Conservation (phyloP, 2,113 vertebrate genomes). For the Notiomystis cincta region DNA sequence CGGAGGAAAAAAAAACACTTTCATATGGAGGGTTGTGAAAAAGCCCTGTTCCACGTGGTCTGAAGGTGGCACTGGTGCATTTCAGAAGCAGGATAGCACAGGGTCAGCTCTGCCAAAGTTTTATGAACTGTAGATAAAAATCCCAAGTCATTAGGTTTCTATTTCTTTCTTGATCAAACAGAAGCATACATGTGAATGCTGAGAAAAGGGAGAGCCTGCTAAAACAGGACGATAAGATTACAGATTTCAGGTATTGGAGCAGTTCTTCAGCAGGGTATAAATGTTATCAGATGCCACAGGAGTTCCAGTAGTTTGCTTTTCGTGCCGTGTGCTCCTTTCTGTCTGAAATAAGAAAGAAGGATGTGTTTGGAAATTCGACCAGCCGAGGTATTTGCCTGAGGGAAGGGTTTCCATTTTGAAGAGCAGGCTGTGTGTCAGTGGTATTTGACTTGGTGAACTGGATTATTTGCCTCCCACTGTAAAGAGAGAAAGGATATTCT, state of each 20-base stretch:
- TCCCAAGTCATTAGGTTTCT: constrained; percentile 5
- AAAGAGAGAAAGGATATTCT: background rate
- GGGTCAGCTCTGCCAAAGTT: background rate
- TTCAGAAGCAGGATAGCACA: background rate
- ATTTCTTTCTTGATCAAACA: constrained; percentile 42
- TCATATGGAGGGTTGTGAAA: background rate
- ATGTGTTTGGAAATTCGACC: background rate
- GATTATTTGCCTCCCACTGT: background rate
- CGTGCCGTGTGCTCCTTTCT: background rate
- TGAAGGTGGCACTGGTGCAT: constrained; percentile 69
- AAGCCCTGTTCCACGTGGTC: background rate
- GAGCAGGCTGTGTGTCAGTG: background rate
- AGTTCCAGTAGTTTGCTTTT: constrained; percentile 42
- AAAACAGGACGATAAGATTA: constrained; percentile 33
- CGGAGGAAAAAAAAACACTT: background rate
- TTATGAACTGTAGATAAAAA: constrained; percentile 25
- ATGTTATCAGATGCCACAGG: constrained; percentile 44
- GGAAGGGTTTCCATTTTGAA: constrained; percentile 16
- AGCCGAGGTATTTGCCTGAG: constrained; percentile 7
- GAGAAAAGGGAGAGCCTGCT: constrained; percentile 44
- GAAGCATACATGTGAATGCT: background rate
- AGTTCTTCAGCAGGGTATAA: constrained; percentile 19
- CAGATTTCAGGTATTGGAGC: background rate
- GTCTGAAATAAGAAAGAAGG: constrained; percentile 36
- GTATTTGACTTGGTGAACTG: background rate